Evolutionary conservation across 2,113 vertebrate genomes (phyloP).

Genomic region (Danionella cerebrum): DNA sequence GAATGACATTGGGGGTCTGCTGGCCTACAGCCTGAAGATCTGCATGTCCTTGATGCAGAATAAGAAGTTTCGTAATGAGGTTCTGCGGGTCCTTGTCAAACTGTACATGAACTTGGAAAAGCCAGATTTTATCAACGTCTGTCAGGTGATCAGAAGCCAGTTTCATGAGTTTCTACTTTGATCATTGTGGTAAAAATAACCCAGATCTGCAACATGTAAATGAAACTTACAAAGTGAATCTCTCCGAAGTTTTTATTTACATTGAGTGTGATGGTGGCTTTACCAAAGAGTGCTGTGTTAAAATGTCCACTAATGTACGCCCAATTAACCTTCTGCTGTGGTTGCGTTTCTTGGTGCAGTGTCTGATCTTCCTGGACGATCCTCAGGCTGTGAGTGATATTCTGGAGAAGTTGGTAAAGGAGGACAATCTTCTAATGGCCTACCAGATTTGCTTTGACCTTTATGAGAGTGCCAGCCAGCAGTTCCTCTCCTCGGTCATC

Average conservation of each 20-base stretch:
- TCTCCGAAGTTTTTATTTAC: no score
- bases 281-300: no score
- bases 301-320: no score
- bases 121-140: conserved; percentile 98
- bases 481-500: conserved; percentile 96
- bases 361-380: conserved; percentile 96
- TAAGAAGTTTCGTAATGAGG: conserved; percentile 95
- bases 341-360: conserved; percentile 68
- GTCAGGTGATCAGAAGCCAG: conserved; percentile 85
- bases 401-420: conserved; percentile 94
- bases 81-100: conserved; percentile 91
- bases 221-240: no score
- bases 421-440: conserved; percentile 97
- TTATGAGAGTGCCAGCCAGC: conserved; percentile 97
- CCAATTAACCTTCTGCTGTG: no score
- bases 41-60: conserved; percentile 99
- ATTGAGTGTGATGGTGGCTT: no score
- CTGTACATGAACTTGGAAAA: conserved; percentile 99
- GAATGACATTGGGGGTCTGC: conserved; percentile 91
- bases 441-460: conserved; percentile 98
- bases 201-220: no score
- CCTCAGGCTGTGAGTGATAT: conserved; percentile 98
- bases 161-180: no score
- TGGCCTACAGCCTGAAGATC: conserved; percentile 97
- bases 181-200: no score